phyloP scores from a whole-genome alignment of 2,888 invertebrate species.

The Aphidoletes aphidimyza region DNA sequence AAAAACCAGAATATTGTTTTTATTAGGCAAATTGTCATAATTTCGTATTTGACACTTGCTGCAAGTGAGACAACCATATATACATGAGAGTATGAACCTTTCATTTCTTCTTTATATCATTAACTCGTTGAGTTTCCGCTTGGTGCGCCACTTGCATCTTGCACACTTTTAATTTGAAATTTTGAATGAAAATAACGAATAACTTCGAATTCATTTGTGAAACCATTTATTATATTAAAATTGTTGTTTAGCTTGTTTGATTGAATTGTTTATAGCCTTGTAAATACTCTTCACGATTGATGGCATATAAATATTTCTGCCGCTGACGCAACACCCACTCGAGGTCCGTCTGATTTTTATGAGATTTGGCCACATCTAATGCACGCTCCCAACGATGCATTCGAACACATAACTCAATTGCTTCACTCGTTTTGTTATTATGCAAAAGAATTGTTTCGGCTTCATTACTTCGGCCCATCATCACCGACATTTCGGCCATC shows the following conservation, averaged over 20 bases:
- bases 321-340: conserved; percentile 60
- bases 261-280: not conserved
- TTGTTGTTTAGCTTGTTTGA: not conserved
- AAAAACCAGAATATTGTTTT: conserved; percentile 15
- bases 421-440: conserved; percentile 63
- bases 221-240: no score
- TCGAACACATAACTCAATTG: conserved; percentile 63
- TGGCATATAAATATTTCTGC: not conserved
- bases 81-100: not conserved
- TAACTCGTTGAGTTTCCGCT: not conserved
- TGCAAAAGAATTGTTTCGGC: conserved; percentile 66
- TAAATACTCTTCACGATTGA: conserved; percentile 15
- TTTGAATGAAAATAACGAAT: not conserved
- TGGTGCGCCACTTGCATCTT: not conserved
- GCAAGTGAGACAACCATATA: not conserved
- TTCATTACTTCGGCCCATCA: conserved; percentile 65
- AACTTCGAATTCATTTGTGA: no score
- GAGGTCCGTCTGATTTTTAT: conserved; percentile 59
- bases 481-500: conserved; percentile 66
- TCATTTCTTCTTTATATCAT: not conserved
- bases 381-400: conserved; percentile 66
- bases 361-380: conserved; percentile 63
- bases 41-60: conserved; percentile 26
- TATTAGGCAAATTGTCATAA: conserved; percentile 31
- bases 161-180: not conserved